A percentile compares a stretch with the other conserved stretches of the same genome.
Conservation (phyloP, 2,113 vertebrate species). For the Orycteropus afer region DNA sequence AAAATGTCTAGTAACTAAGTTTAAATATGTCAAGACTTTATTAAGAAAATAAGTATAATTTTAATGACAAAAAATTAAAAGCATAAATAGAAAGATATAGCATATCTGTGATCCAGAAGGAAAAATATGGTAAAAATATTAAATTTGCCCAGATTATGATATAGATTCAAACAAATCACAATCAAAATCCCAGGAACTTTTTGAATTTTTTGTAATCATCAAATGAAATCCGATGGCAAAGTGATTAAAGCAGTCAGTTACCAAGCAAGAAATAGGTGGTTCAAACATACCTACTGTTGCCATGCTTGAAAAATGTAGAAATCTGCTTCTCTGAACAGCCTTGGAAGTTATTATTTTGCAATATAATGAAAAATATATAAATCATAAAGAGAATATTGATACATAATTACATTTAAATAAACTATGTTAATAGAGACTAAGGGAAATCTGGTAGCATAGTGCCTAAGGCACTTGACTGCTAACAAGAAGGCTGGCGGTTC, state of each 20-base stretch:
- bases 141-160: neutral
- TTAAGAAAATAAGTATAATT: neutral
- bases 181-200: neutral
- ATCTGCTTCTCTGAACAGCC: too few relatives aligned
- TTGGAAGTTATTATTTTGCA: neutral
- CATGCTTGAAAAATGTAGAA: too few relatives aligned
- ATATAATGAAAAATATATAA: neutral
- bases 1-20: neutral
- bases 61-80: neutral
- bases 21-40: neutral
- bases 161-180: neutral
- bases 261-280: too few relatives aligned
- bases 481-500: too few relatives aligned
- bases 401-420: neutral
- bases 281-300: too few relatives aligned
- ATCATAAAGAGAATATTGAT: neutral
- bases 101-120: neutral
- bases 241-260: too few relatives aligned
- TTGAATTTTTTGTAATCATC: too few relatives aligned
- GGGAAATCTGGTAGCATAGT: too few relatives aligned
- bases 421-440: neutral
- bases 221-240: neutral
- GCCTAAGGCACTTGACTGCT: too few relatives aligned
- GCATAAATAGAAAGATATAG: neutral
- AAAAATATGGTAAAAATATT: neutral